phyloP scores from a whole-genome alignment of 2,113 vertebrate genomes.

The Pipa parva region DNA sequence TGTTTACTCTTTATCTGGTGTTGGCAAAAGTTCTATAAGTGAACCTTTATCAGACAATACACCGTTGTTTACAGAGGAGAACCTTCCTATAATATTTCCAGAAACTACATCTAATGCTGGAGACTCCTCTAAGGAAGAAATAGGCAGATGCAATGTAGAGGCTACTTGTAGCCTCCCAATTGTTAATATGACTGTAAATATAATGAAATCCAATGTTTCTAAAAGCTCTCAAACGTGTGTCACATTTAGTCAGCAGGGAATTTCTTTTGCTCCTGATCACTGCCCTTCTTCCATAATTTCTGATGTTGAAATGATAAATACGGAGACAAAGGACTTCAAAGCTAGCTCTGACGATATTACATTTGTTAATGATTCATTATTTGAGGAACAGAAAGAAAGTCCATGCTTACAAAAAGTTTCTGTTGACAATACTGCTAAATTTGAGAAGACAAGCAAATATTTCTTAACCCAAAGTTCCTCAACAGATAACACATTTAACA shows the following conservation, averaged over 20 bases:
- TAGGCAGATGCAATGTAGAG: too few species aligned
- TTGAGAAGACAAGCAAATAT: neutral
- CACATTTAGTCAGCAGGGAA: neutral
- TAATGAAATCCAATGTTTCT: too few species aligned
- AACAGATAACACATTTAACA: neutral
- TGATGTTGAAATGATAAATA: neutral
- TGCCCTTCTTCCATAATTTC: neutral
- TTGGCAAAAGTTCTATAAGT: too few species aligned
- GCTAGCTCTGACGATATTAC: neutral
- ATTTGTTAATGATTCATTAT: neutral
- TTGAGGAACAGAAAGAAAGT: neutral
- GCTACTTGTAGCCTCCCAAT: too few species aligned
- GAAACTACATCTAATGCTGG: too few species aligned
- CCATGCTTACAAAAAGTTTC: neutral
- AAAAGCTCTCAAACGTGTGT: neutral
- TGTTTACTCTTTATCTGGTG: too few species aligned
- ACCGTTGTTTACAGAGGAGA: too few species aligned
- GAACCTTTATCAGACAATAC: too few species aligned
- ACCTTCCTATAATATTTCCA: too few species aligned
- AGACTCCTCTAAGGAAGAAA: too few species aligned
- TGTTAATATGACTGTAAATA: neutral
- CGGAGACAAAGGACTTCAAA: neutral
- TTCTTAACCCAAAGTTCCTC: neutral
- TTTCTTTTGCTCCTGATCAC: neutral
- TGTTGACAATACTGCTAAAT: neutral